A percentile compares a stretch with the other conserved stretches of the same genome.
Evolutionary conservation across 2,113 vertebrate species (phyloP).

Genomic region (Leucosticte australis): DNA sequence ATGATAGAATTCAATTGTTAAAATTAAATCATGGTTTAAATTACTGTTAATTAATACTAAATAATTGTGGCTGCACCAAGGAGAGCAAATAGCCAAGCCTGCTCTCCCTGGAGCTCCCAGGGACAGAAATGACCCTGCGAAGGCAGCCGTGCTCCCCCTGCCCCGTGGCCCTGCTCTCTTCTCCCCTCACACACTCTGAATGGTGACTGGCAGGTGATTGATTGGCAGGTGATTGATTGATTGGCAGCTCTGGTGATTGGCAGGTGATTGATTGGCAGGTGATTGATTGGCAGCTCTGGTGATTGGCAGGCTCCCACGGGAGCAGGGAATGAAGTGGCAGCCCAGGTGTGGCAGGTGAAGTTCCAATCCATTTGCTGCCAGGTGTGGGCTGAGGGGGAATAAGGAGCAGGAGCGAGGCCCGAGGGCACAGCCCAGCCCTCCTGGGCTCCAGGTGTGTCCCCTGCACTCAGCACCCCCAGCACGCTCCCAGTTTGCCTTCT

Average conservation of each 20-base stretch:
- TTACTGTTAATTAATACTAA: not conserved
- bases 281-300: not conserved
- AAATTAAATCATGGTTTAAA: rapidly evolving
- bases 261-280: not conserved
- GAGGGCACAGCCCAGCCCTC: not conserved
- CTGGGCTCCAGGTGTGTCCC: rapidly evolving
- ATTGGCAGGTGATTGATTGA: too few species aligned
- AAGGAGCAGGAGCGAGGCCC: not conserved
- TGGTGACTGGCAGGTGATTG: too few species aligned
- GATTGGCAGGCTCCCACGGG: not conserved
- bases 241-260: not conserved
- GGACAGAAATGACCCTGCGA: not conserved
- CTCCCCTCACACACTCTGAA: not conserved
- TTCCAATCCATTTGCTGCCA: not conserved
- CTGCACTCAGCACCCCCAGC: rapidly evolving
- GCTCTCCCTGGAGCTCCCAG: not conserved
- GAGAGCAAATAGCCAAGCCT: rapidly evolving
- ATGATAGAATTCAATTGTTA: not conserved
- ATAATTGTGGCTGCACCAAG: not conserved
- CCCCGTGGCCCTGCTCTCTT: rapidly evolving
- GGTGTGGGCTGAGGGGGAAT: not conserved
- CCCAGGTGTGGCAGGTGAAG: not conserved
- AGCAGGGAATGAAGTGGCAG: not conserved
- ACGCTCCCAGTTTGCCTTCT: rapidly evolving
- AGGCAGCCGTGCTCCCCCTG: rapidly evolving